Percentiles rank a stretch among this genome's conserved stretches.
These are phyloP conservation scores for Patella ulyssiponensis DNA, from an alignment of 2,888 invertebrate genomes.

Conservation along the genomic window DNA sequence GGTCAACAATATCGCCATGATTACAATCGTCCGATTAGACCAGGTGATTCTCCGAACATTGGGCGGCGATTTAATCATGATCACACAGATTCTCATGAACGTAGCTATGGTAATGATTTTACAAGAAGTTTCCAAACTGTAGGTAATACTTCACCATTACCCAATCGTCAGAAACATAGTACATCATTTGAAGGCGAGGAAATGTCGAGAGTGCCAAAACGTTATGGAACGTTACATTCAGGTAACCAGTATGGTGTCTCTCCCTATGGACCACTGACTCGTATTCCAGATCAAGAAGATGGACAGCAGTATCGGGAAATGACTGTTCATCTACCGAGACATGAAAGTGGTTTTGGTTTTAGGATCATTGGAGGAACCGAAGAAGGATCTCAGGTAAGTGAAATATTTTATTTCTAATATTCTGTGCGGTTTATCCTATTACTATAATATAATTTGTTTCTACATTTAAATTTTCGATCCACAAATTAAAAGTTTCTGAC, in stretches of 20 bases:
- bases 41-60: constrained; percentile 37
- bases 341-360: constrained; percentile 96
- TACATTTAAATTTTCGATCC: too few species aligned
- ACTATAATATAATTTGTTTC: too few species aligned
- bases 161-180: constrained; percentile 72
- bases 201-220: constrained; percentile 58
- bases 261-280: constrained; percentile 37
- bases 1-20: constrained; percentile 39
- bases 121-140: constrained; percentile 24
- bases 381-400: constrained; percentile 89
- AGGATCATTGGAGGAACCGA: constrained; percentile 98
- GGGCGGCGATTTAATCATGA: constrained; percentile 36
- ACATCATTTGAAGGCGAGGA: constrained; percentile 79
- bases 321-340: constrained; percentile 87
- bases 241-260: constrained; percentile 46
- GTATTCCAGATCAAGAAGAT: constrained; percentile 45
- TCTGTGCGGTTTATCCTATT: too few species aligned
- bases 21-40: constrained; percentile 34
- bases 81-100: constrained; percentile 39
- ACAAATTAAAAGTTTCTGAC: too few species aligned
- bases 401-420: too few species aligned
- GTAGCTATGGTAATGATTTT: constrained; percentile 41
- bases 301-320: constrained; percentile 75
- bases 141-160: constrained; percentile 46
- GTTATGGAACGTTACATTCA: constrained; percentile 46